Evolutionary conservation across 1,140 invertebrate species (phyloP).

Genomic region (Zaprionus africanus): DNA sequence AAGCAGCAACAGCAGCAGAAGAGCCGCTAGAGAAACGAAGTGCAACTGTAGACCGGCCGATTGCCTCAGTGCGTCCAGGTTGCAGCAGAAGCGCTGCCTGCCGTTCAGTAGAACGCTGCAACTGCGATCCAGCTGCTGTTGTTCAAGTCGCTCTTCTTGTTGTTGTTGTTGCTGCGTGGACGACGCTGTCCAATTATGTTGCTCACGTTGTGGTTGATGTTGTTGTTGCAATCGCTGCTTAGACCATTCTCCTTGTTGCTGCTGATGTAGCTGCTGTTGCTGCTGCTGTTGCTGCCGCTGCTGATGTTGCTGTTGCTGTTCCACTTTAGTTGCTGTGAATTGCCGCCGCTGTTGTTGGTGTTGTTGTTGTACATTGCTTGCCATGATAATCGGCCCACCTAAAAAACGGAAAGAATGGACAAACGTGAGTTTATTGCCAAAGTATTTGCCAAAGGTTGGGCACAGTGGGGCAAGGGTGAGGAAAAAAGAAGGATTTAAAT

Average conservation of each 20-base stretch:
- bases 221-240: constrained; percentile 25
- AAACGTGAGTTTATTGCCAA: neutral
- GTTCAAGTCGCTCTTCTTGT: constrained; percentile 47
- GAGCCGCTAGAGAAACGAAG: constrained; percentile 42
- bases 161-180: constrained; percentile 19
- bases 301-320: constrained; percentile 45
- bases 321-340: constrained; percentile 25
- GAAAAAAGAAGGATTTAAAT: too few relatives aligned
- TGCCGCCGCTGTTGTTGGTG: constrained; percentile 60
- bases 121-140: constrained; percentile 23
- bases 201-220: constrained; percentile 1
- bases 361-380: constrained; percentile 81
- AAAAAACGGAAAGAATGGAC: constrained; percentile 7
- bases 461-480: constrained; percentile 16
- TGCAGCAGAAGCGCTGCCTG: constrained; percentile 45
- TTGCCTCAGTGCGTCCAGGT: constrained; percentile 55
- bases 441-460: neutral
- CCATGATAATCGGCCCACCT: constrained; percentile 84
- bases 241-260: constrained; percentile 21
- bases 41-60: constrained; percentile 57
- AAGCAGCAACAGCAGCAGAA: constrained; percentile 66
- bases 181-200: constrained; percentile 1
- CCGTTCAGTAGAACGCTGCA: constrained; percentile 38
- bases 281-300: constrained; percentile 31
- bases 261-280: constrained; percentile 25